These are phyloP conservation scores for Smithornis capensis DNA, from an alignment of 2,113 vertebrate genomes.

Conservation along the genomic window DNA sequence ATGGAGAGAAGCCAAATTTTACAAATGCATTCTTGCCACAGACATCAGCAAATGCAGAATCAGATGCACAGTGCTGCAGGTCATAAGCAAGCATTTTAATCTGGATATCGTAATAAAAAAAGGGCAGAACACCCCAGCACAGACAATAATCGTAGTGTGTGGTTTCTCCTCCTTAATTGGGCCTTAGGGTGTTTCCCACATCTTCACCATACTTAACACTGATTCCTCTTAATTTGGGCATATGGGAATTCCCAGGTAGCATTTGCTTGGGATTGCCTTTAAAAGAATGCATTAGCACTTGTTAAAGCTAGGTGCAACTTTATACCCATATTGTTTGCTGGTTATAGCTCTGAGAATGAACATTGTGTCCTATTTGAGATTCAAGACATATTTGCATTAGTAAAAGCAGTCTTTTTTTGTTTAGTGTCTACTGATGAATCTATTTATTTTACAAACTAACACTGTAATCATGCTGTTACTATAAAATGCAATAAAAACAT, in stretches of 20 bases:
- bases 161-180: not conserved
- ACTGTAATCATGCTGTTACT: not conserved
- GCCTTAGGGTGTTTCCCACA: not conserved
- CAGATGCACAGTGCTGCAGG: not conserved
- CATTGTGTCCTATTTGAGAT: not conserved
- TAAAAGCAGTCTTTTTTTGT: not conserved
- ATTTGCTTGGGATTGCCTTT: not conserved
- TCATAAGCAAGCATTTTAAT: not conserved
- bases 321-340: not conserved
- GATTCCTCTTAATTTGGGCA: not conserved
- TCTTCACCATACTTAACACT: not conserved
- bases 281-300: not conserved
- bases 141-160: accelerated
- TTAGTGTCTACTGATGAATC: not conserved
- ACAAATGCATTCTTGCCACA: not conserved
- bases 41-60: not conserved
- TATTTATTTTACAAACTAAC: not conserved
- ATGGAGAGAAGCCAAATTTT: not conserved
- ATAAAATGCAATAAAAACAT: not conserved
- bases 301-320: not conserved
- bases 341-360: not conserved
- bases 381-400: not conserved
- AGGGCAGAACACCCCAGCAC: not conserved
- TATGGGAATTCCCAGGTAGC: not conserved
- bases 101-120: not conserved